Evolutionary conservation across 2,797 vertebrate genomes (phyloP).

Genomic region (Oryzias sinensis): DNA sequence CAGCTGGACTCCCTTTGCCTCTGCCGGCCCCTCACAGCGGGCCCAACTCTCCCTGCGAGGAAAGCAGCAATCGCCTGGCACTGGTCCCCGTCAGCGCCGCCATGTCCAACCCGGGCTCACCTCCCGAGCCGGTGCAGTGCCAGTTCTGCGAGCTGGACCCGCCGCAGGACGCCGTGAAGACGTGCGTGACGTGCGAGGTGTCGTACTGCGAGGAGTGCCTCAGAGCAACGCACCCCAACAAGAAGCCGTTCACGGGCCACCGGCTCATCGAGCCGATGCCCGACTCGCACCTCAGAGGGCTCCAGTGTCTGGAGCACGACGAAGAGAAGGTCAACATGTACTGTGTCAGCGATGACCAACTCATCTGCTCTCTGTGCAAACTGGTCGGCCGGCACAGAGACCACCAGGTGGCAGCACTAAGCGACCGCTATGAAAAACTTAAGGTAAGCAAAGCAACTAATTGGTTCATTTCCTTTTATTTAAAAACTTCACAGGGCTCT

Average conservation of each 20-base stretch:
- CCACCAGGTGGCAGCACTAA: conserved; percentile 93
- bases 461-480: not conserved
- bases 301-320: conserved; percentile 93
- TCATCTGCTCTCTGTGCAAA: conserved; percentile 96
- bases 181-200: conserved; percentile 94
- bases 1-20: conserved; percentile 54
- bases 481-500: too few relatives aligned
- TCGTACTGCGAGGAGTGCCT: conserved; percentile 97
- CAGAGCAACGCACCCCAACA: conserved; percentile 93
- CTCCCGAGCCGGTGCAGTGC: conserved; percentile 86
- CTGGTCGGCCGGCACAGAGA: conserved; percentile 92
- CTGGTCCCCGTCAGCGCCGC: conserved; percentile 74
- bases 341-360: conserved; percentile 92
- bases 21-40: conserved; percentile 81
- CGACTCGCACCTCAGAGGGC: conserved; percentile 88
- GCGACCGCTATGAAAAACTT: conserved; percentile 92
- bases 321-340: conserved; percentile 98
- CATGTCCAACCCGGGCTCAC: conserved; percentile 85
- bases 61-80: conserved; percentile 83
- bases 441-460: conserved; percentile 72
- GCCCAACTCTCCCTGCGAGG: conserved; percentile 89
- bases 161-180: conserved; percentile 91
- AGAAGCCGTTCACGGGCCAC: conserved; percentile 95
- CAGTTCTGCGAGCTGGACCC: conserved; percentile 98
- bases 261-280: conserved; percentile 92